Conservation (phyloP, 2,888 invertebrate species). For the Chloroclysta siterata region DNA sequence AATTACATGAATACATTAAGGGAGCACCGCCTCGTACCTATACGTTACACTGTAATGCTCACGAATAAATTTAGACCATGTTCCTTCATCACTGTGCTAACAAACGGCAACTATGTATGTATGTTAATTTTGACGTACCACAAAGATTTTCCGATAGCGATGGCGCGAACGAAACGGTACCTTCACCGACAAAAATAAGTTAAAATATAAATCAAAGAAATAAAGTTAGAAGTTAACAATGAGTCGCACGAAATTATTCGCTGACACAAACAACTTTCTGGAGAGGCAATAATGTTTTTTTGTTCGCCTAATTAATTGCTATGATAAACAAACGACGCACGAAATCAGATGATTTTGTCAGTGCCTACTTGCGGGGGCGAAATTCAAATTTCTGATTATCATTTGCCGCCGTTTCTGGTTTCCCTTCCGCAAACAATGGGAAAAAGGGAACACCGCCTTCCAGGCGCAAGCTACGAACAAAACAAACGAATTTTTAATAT, state of each 20-base stretch:
- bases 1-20: slow-evolving; percentile 85
- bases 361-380: slow-evolving; percentile 68
- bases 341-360: slow-evolving; percentile 79
- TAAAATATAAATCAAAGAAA: slow-evolving; percentile 32
- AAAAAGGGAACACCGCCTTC: slow-evolving; percentile 76
- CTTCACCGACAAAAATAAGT: slow-evolving; percentile 45
- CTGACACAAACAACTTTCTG: slow-evolving; percentile 62
- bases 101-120: slow-evolving; percentile 72
- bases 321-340: slow-evolving; percentile 79
- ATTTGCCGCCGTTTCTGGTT: slow-evolving; percentile 73
- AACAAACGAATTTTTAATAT: slow-evolving; percentile 86
- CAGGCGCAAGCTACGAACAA: slow-evolving; percentile 80
- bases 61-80: slow-evolving; percentile 82
- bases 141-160: slow-evolving; percentile 64
- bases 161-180: slow-evolving; percentile 41
- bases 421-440: slow-evolving; percentile 81
- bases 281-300: slow-evolving; percentile 66
- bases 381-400: slow-evolving; percentile 84
- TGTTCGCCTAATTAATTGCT: slow-evolving; percentile 75
- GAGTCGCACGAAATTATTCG: slow-evolving; percentile 55
- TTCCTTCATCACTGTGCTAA: slow-evolving; percentile 74
- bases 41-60: slow-evolving; percentile 82
- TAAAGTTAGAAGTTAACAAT: slow-evolving; percentile 52
- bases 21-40: slow-evolving; percentile 78
- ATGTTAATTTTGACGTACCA: slow-evolving; percentile 69